These are phyloP conservation scores for Cirrhinus mrigala DNA, from an alignment of 2,797 vertebrate genomes.

Conservation along the genomic window DNA sequence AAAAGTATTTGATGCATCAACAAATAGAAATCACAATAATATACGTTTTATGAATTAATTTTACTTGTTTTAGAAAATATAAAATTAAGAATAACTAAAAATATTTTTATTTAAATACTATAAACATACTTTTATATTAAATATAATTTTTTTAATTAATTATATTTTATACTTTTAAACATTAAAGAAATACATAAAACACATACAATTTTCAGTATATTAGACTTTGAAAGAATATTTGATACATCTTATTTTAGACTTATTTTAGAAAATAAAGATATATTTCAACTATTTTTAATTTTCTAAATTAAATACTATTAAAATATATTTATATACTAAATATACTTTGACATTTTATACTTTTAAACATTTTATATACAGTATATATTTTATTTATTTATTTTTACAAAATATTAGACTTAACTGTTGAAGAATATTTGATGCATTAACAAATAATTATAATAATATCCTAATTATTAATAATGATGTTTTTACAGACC, in stretches of 20 bases:
- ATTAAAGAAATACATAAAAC: too few relatives aligned
- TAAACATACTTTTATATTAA: background rate
- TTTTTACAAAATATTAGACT: background rate
- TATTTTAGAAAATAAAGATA: too few relatives aligned
- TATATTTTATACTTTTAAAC: background rate
- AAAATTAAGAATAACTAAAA: too few relatives aligned
- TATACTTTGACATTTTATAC: background rate
- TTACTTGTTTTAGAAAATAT: background rate
- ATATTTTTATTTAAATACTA: background rate
- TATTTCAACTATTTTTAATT: too few relatives aligned
- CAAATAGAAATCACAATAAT: background rate
- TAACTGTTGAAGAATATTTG: background rate
- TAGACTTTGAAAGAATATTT: background rate
- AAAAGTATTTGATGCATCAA: background rate
- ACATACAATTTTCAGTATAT: too few relatives aligned
- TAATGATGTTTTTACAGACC: background rate
- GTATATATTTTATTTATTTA: too few relatives aligned
- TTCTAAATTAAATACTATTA: too few relatives aligned
- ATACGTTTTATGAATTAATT: background rate
- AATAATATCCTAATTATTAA: background rate
- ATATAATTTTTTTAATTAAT: background rate
- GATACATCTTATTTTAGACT: too few relatives aligned
- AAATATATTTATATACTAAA: background rate
- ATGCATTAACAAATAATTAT: background rate
- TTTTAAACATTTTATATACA: too few relatives aligned